These are phyloP conservation scores for Drosophila teissieri DNA, from an alignment of 1,140 invertebrate genomes.

Conservation along the genomic window DNA sequence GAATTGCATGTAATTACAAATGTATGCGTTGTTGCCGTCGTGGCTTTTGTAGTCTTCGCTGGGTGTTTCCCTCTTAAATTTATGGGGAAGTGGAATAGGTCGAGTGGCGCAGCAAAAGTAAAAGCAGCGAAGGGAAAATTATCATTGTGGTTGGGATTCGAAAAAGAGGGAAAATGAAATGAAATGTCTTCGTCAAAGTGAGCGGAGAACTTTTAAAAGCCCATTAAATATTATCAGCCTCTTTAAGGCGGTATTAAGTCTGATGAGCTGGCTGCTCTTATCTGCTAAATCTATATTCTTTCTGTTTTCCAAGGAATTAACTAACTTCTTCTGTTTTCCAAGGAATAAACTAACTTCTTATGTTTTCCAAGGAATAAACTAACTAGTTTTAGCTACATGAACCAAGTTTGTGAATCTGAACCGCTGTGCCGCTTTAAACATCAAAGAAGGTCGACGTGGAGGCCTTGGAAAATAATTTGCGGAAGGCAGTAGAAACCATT, in stretches of 20 bases:
- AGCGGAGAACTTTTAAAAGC: background rate
- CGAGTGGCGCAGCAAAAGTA: slow-evolving; percentile 5
- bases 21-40: slow-evolving; percentile 31
- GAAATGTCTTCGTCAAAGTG: background rate
- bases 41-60: slow-evolving; percentile 8
- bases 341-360: too few species aligned
- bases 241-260: background rate
- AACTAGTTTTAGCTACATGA: background rate
- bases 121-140: background rate
- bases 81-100: slow-evolving; percentile 26
- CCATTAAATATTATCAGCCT: slow-evolving; percentile 1
- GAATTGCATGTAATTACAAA: slow-evolving; percentile 67
- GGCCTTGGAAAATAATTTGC: slow-evolving; percentile 9
- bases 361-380: too few species aligned
- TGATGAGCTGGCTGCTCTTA: too few species aligned
- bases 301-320: too few species aligned
- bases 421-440: background rate
- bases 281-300: too few species aligned
- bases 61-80: slow-evolving; percentile 23
- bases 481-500: slow-evolving; percentile 12
- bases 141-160: slow-evolving; percentile 2
- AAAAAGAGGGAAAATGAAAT: background rate
- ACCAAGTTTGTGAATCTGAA: background rate
- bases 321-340: too few species aligned
- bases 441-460: background rate